phyloP scores from a whole-genome alignment of 2,113 vertebrate genomes.

The Ictidomys tridecemlineatus region DNA sequence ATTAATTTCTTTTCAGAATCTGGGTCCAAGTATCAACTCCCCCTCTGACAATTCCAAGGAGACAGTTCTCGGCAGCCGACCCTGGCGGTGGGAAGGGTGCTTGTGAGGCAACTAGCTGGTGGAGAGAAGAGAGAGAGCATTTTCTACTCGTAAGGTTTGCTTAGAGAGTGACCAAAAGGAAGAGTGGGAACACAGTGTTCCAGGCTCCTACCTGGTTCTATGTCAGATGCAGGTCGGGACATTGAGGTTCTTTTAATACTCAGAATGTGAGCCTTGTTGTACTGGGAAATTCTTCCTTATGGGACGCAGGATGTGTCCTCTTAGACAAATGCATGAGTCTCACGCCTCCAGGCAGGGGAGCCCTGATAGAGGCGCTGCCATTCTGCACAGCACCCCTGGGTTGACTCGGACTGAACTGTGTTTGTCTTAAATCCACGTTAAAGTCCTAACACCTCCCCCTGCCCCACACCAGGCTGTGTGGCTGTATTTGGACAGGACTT shows the following conservation, averaged over 20 bases:
- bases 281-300: background rate
- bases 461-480: too few species aligned
- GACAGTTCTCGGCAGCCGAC: background rate
- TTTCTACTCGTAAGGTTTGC: background rate
- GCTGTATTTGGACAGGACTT: background rate
- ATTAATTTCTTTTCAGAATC: background rate
- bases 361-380: accelerated
- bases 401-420: accelerated
- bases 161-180: background rate
- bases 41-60: background rate
- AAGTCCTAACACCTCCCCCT: background rate
- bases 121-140: background rate
- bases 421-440: background rate
- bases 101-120: background rate
- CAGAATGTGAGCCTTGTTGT: background rate
- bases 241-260: background rate
- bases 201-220: background rate
- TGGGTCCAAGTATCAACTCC: background rate
- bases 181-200: background rate
- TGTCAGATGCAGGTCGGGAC: background rate
- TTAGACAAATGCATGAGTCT: background rate
- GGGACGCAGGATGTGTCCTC: background rate
- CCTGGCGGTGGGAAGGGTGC: background rate
- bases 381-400: background rate
- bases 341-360: background rate